These are phyloP conservation scores for Spilogale gracilis DNA, from an alignment of 2,113 vertebrate genomes.

Conservation along the genomic window DNA sequence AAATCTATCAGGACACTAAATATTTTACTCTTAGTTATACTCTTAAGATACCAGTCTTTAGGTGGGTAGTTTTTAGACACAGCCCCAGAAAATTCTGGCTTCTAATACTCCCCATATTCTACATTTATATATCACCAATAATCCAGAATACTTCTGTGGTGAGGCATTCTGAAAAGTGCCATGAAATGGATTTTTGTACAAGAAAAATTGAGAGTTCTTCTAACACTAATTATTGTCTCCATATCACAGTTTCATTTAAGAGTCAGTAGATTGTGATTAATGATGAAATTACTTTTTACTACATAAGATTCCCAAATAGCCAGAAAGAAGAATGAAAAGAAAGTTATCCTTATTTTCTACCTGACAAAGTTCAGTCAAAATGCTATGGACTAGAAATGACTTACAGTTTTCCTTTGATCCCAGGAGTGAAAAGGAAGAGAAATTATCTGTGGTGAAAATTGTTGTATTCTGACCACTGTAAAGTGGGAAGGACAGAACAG, in stretches of 20 bases:
- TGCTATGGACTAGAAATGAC: neutral
- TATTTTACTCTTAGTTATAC: neutral
- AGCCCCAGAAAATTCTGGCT: neutral
- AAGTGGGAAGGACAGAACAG: neutral
- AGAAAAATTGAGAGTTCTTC: neutral
- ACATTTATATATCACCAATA: neutral
- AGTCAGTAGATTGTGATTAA: neutral
- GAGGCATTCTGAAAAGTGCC: neutral
- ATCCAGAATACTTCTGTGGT: neutral
- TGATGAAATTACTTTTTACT: neutral
- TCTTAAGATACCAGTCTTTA: neutral
- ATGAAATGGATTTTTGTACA: neutral
- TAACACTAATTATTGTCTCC: neutral
- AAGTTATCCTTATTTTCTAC: neutral
- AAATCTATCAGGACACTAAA: neutral
- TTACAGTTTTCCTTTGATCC: neutral
- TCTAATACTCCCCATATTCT: neutral
- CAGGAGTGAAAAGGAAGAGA: neutral
- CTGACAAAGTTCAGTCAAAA: neutral
- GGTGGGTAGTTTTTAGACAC: neutral
- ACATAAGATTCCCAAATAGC: neutral
- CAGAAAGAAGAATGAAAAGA: neutral
- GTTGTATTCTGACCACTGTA: neutral
- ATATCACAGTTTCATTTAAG: neutral
- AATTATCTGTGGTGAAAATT: neutral